Evolutionary conservation across 2,888 invertebrate species (phyloP).

Genomic region (Plusia festucae): DNA sequence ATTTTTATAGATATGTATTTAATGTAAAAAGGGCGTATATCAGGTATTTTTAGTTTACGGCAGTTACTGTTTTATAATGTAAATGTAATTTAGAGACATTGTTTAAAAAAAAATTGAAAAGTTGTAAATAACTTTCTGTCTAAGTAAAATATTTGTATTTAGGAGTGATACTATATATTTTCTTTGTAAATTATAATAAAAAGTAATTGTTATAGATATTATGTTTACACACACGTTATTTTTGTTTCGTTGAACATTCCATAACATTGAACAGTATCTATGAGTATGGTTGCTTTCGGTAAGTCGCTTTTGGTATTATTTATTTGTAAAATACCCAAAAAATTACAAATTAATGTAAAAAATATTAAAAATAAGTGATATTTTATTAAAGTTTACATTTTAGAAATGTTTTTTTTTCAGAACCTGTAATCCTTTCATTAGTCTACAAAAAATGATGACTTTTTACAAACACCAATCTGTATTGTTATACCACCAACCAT

Average conservation of each 20-base stretch:
- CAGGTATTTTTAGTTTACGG: background rate
- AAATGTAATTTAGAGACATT: background rate
- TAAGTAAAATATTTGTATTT: no score
- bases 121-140: no score
- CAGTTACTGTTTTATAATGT: background rate
- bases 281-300: slow-evolving; percentile 6
- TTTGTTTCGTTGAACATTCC: no score
- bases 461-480: no score
- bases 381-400: slow-evolving; percentile 48
- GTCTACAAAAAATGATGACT: background rate
- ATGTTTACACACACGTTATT: no score
- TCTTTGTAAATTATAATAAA: no score
- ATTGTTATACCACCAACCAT: no score
- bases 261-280: background rate
- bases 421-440: background rate
- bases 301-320: background rate
- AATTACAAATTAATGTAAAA: slow-evolving; percentile 8
- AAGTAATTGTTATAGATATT: background rate
- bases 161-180: no score
- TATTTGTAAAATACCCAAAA: slow-evolving; percentile 16
- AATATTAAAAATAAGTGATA: slow-evolving; percentile 31
- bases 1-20: no score
- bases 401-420: slow-evolving; percentile 13
- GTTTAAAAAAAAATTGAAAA: no score
- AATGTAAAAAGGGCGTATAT: background rate